A percentile compares a stretch with the other conserved stretches of the same genome.
These are phyloP conservation scores for Drosophila eugracilis DNA, from an alignment of 1,140 invertebrate genomes.

Conservation along the genomic window DNA sequence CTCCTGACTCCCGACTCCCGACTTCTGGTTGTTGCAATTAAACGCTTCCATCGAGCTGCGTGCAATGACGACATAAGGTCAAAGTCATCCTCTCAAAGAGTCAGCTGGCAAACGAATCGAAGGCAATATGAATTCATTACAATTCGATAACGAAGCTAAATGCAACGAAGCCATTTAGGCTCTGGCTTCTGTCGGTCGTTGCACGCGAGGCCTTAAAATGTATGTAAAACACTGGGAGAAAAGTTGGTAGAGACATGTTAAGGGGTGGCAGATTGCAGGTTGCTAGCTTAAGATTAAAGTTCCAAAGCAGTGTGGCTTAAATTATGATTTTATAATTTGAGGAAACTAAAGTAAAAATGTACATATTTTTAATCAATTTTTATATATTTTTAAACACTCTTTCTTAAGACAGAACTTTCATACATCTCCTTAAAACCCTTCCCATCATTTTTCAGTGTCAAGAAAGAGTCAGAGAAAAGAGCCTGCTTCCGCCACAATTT, in stretches of 20 bases:
- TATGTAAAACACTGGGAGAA: constrained; percentile 11
- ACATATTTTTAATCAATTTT: too few species aligned
- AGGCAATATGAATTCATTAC: constrained; percentile 67
- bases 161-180: constrained; percentile 63
- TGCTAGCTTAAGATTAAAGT: too few species aligned
- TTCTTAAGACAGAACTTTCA: neutral
- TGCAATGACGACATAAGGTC: constrained; percentile 83
- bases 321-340: too few species aligned
- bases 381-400: neutral
- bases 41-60: constrained; percentile 81
- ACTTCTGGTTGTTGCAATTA: constrained; percentile 68
- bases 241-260: neutral
- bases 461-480: neutral
- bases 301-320: too few species aligned
- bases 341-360: too few species aligned
- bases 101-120: constrained; percentile 84
- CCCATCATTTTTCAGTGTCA: constrained; percentile 16
- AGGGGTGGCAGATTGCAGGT: too few species aligned
- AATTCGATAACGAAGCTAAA: constrained; percentile 54
- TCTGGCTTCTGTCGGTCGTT: constrained; percentile 50
- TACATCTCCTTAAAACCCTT: neutral
- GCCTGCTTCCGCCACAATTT: constrained; percentile 58
- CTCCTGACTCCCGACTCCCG: too few species aligned
- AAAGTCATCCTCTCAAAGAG: constrained; percentile 48
- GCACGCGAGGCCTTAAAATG: constrained; percentile 36